These are phyloP conservation scores for Saccostrea echinata DNA, from an alignment of 1,140 invertebrate genomes.

Conservation along the genomic window DNA sequence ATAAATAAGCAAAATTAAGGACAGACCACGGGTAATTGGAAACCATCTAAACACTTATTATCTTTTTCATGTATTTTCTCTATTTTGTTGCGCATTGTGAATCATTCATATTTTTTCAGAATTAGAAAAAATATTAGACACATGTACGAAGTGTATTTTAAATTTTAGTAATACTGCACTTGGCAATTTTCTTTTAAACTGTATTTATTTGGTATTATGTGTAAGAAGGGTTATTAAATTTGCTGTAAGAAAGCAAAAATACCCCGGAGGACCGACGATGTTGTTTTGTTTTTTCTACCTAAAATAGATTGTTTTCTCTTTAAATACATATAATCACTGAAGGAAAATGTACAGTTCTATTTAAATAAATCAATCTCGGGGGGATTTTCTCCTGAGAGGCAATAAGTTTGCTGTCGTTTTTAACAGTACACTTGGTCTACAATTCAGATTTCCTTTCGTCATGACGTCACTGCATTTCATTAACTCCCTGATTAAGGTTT, in stretches of 20 bases:
- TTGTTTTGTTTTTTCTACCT: background rate
- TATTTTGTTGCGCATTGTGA: background rate
- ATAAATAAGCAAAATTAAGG: background rate
- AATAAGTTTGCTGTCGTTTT: background rate
- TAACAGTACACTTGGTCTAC: background rate
- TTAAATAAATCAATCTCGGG: background rate
- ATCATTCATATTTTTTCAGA: background rate
- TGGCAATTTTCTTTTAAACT: background rate
- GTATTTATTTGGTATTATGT: background rate
- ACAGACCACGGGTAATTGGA: background rate
- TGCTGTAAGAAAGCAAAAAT: background rate
- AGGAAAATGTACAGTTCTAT: background rate
- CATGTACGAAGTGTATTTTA: background rate
- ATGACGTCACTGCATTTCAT: conserved; percentile 13
- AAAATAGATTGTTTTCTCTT: background rate
- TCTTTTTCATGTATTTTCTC: background rate
- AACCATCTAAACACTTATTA: background rate
- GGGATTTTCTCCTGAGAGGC: background rate
- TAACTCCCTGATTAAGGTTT: background rate
- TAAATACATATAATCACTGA: background rate
- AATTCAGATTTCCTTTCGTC: too few relatives aligned
- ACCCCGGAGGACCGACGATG: background rate
- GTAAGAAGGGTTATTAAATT: background rate
- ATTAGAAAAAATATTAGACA: background rate
- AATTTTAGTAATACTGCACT: background rate